These are phyloP conservation scores for Protodeltote pygarga DNA, from an alignment of 2,888 invertebrate genomes.

Conservation along the genomic window DNA sequence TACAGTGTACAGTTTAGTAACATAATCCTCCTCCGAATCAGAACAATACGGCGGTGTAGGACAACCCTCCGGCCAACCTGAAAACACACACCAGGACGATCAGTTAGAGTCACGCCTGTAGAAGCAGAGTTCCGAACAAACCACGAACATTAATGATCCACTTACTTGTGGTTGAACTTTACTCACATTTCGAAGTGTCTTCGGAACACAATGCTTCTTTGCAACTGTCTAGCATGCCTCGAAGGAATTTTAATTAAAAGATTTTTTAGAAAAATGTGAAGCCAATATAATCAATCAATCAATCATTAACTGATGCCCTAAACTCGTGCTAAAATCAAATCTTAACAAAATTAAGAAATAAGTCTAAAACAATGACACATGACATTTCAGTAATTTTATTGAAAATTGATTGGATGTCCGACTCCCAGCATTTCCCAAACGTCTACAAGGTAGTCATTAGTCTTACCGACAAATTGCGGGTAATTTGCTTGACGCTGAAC, in stretches of 20 bases:
- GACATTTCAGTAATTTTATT: constrained; percentile 11
- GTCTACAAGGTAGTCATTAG: constrained; percentile 21
- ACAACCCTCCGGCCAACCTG: constrained; percentile 42
- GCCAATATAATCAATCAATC: no score
- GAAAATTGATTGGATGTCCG: not conserved
- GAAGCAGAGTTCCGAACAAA: not conserved
- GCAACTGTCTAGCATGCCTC: not conserved
- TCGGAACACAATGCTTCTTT: not conserved
- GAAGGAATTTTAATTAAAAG: no score
- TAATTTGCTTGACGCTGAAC: not conserved
- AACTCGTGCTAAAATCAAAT: no score
- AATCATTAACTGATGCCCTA: no score
- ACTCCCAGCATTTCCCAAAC: constrained; percentile 19
- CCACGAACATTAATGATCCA: not conserved
- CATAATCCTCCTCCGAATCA: constrained; percentile 40
- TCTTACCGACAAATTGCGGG: constrained; percentile 5
- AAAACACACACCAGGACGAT: not conserved
- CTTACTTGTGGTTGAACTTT: not conserved
- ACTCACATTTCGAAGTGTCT: not conserved
- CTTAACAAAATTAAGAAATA: no score
- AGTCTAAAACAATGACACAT: not conserved
- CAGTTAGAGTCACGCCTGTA: not conserved
- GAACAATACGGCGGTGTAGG: constrained; percentile 58
- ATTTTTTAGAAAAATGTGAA: no score
- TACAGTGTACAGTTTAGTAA: not conserved